Percentiles rank a stretch among this genome's conserved stretches.
phyloP scores from a whole-genome alignment of 2,113 vertebrate genomes.

The Chlorodrepanis virens region DNA sequence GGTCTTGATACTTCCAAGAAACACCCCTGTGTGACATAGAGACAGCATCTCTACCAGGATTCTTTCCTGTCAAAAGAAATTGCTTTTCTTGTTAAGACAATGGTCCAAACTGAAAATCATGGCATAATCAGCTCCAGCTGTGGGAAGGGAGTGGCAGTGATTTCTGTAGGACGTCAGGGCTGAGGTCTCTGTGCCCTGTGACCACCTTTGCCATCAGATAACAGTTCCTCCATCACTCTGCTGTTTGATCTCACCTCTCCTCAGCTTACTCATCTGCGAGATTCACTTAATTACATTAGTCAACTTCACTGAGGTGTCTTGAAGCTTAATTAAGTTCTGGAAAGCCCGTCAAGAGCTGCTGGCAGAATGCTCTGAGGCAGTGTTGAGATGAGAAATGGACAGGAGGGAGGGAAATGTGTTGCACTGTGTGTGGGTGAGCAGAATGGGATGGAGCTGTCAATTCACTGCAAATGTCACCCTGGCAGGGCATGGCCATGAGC shows the following conservation, averaged over 20 bases:
- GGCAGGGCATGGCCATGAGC: neutral
- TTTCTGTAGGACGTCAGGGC: neutral
- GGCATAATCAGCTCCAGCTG: neutral
- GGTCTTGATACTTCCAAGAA: neutral
- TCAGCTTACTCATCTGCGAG: constrained; percentile 25
- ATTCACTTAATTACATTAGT: constrained; percentile 41
- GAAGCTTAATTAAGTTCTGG: constrained; percentile 48
- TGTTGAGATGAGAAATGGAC: neutral
- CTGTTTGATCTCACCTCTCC: constrained; percentile 14
- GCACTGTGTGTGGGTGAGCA: neutral
- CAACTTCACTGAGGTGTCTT: constrained; percentile 31
- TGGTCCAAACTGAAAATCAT: neutral
- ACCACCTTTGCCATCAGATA: neutral
- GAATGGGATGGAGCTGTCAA: fast-evolving
- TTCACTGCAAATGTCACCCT: fast-evolving
- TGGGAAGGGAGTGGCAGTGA: neutral
- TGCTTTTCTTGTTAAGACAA: neutral
- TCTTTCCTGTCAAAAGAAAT: neutral
- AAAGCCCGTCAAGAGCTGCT: neutral
- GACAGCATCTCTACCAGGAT: neutral
- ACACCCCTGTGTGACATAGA: neutral
- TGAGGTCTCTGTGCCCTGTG: neutral
- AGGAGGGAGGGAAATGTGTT: fast-evolving
- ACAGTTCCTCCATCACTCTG: neutral
- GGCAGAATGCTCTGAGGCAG: neutral